Evolutionary conservation across 1,140 invertebrate species (phyloP).

Genomic region (Anastrepha ludens): DNA sequence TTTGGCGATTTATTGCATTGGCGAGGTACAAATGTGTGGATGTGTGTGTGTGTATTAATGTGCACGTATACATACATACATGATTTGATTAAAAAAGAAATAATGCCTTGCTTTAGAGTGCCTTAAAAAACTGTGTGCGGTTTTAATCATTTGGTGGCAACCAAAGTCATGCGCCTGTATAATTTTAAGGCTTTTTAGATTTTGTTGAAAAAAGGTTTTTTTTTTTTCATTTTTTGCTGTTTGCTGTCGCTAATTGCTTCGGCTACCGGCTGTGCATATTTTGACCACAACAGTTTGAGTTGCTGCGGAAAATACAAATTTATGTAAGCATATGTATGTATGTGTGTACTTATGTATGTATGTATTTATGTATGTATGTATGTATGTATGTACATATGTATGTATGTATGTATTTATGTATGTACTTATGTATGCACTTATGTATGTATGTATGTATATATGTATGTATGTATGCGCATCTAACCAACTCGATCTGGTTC

Average conservation of each 20-base stretch:
- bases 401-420: no score
- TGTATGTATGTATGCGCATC: background rate
- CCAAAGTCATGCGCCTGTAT: background rate
- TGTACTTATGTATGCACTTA: background rate
- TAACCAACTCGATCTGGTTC: conserved; percentile 27
- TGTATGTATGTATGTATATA: background rate
- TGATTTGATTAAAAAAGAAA: no score
- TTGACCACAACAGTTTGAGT: background rate
- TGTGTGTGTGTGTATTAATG: background rate
- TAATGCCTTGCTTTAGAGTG: background rate
- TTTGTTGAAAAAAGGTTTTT: background rate
- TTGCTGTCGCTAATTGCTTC: background rate
- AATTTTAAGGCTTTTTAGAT: background rate
- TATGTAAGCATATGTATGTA: background rate
- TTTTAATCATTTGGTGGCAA: background rate
- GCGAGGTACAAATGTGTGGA: background rate
- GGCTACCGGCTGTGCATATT: background rate
- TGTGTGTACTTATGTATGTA: no score
- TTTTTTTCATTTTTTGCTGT: background rate
- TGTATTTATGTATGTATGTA: no score
- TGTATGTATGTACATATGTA: no score
- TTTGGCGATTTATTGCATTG: conserved; percentile 20
- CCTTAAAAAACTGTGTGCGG: background rate
- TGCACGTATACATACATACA: background rate
- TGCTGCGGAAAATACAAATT: background rate